Percentiles rank a stretch among this genome's conserved stretches.
Evolutionary conservation across 2,888 invertebrate genomes (phyloP).

Genomic region (Agrotis segetum): DNA sequence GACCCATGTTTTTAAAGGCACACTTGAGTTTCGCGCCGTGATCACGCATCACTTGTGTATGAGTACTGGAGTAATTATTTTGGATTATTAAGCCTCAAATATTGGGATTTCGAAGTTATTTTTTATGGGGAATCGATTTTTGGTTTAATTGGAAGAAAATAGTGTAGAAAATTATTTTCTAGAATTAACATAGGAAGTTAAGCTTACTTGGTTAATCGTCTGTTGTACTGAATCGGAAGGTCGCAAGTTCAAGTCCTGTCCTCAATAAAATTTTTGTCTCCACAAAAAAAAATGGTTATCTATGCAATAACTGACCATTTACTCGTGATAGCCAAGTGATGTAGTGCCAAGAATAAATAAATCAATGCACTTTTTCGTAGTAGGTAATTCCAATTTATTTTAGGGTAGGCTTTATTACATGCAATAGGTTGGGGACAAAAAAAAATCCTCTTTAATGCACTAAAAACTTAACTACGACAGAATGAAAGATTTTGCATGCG

Average conservation of each 20-base stretch:
- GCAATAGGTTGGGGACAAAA: too few relatives aligned
- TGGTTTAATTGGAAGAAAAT: background rate
- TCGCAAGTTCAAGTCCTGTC: too few relatives aligned
- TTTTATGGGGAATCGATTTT: slow-evolving; percentile 6
- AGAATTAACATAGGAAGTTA: background rate
- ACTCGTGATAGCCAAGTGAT: too few relatives aligned
- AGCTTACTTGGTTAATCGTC: too few relatives aligned
- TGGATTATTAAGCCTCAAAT: slow-evolving; percentile 71
- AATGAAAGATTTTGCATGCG: slow-evolving; percentile 48
- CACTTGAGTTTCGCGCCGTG: slow-evolving; percentile 82
- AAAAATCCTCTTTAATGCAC: background rate
- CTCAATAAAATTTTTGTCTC: too few relatives aligned
- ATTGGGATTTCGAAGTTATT: slow-evolving; percentile 50
- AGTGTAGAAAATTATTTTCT: background rate
- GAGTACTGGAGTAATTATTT: slow-evolving; percentile 78
- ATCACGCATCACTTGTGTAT: slow-evolving; percentile 87
- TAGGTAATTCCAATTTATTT: too few relatives aligned
- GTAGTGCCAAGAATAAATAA: too few relatives aligned
- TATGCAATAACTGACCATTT: too few relatives aligned
- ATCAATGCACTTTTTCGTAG: background rate
- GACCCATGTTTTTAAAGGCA: slow-evolving; percentile 75
- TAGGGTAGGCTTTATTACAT: too few relatives aligned
- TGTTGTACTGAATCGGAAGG: too few relatives aligned
- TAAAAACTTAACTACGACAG: slow-evolving; percentile 12
- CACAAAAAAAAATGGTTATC: too few relatives aligned